Percentiles rank a stretch among this genome's conserved stretches.
phyloP scores from a whole-genome alignment of 2,797 vertebrate genomes.

The Choloepus didactylus region DNA sequence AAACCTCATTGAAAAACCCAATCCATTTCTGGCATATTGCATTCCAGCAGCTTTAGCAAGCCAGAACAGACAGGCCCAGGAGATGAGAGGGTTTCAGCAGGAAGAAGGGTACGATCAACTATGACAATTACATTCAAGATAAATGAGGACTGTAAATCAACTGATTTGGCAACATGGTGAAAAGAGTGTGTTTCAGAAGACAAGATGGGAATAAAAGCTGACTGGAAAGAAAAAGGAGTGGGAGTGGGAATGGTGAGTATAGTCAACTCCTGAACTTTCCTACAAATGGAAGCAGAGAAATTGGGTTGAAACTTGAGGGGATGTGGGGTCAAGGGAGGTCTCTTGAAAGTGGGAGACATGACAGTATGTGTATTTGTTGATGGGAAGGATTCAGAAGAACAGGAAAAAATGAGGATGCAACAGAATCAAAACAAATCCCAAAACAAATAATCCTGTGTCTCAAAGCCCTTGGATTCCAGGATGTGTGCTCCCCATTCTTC shows the following conservation, averaged over 20 bases:
- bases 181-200: not conserved
- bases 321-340: not conserved
- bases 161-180: not conserved
- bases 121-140: too few species aligned
- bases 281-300: not conserved
- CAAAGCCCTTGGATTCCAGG: not conserved
- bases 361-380: not conserved
- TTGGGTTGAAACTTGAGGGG: not conserved
- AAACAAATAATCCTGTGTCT: not conserved
- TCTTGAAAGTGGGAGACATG: not conserved
- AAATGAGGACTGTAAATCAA: accelerated
- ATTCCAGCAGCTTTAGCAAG: not conserved
- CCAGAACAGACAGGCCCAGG: too few species aligned
- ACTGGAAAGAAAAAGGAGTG: not conserved
- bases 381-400: not conserved
- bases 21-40: too few species aligned
- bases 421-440: not conserved
- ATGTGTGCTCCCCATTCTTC: not conserved
- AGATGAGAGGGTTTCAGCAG: not conserved
- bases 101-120: not conserved
- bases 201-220: not conserved
- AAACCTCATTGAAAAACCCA: too few species aligned
- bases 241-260: not conserved
- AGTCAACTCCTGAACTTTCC: not conserved
- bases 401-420: not conserved